Base-by-base conservation (phyloP, 2,888 invertebrate species). In the Pyrocoelia pectoralis region DNA sequence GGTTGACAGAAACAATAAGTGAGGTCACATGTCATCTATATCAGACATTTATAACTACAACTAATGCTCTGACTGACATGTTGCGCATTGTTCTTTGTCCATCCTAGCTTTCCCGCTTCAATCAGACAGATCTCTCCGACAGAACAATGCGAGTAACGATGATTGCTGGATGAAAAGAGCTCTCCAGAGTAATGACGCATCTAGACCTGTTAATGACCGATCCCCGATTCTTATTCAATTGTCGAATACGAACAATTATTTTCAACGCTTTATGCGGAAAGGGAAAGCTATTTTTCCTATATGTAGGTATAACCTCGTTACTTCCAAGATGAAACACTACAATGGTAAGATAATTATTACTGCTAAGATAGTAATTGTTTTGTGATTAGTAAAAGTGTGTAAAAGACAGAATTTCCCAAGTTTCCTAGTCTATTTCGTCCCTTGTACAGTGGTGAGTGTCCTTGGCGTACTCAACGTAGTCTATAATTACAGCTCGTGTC, bases 91-190 rank as follows among this genome's bases (percentile, higher is more conserved):
- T 77, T 73, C 74, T 73, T 74, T 69, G 72, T 72, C 69, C 68
- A 61, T 56, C 64, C 55, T 41, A 57, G 59, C 61, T 67, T 70
- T 64, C 70, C 70, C 70, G 73, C 71, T 77, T 74, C 77, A 77
- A 79, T 79, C 77, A 76, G 68, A 70, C 66, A 71, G 75, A 67
- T 69, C 62, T 53, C 41, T 61, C 24, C 56, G 64, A 71, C 61
- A 65, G 75, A 79, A 79, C 79, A 80, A 79, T 79, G 74, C 73
- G 77, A 78, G 79, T 79, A 80, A 80, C 79, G 80, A 80, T 80
- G 79, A 80, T 80, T 80, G 79, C 79, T 76, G 79, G 77, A 73
- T 74, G 69, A 70, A 63, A 76, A 79, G 79, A 69, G 73, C 77
- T 70, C 78, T 75, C 68, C 67, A 74, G 74, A 76, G 75, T 78